Evolutionary conservation across 2,113 vertebrate genomes (phyloP).

Genomic region (Sylvia atricapilla): DNA sequence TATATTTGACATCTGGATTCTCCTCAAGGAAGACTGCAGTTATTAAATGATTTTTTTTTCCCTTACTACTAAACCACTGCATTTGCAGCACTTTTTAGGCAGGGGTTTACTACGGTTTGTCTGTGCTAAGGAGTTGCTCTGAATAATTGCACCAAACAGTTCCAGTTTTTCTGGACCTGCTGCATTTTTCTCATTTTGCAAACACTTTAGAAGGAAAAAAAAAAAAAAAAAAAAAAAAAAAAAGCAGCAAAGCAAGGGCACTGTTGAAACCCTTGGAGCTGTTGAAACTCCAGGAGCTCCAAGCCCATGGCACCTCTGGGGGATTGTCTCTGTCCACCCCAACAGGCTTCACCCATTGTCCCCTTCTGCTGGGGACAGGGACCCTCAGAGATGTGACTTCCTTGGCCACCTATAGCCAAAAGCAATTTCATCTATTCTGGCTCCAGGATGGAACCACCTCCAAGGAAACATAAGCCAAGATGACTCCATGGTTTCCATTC

Average conservation of each 20-base stretch:
- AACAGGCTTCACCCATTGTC: not conserved
- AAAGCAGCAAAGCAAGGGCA: not conserved
- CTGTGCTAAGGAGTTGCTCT: not conserved
- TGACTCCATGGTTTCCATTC: not conserved
- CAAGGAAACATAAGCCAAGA: not conserved
- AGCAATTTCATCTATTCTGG: not conserved
- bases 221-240: no score
- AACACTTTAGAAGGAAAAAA: not conserved
- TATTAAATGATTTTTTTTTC: not conserved
- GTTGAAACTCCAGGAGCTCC: not conserved
- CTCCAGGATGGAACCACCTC: not conserved
- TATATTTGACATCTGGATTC: not conserved
- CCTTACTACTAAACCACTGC: not conserved
- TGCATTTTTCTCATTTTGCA: conserved; percentile 71
- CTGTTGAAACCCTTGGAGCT: not conserved
- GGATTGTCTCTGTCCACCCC: not conserved
- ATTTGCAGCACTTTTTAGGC: not conserved
- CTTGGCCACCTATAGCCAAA: not conserved
- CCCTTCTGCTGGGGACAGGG: not conserved
- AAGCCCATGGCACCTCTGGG: not conserved
- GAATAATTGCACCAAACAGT: conserved; percentile 50
- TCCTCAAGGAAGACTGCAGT: not conserved
- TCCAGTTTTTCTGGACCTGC: conserved; percentile 80
- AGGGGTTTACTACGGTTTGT: not conserved
- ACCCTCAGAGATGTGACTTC: not conserved